Base-by-base conservation (phyloP, 2,888 invertebrate genomes). In the Oligia latruncula region DNA sequence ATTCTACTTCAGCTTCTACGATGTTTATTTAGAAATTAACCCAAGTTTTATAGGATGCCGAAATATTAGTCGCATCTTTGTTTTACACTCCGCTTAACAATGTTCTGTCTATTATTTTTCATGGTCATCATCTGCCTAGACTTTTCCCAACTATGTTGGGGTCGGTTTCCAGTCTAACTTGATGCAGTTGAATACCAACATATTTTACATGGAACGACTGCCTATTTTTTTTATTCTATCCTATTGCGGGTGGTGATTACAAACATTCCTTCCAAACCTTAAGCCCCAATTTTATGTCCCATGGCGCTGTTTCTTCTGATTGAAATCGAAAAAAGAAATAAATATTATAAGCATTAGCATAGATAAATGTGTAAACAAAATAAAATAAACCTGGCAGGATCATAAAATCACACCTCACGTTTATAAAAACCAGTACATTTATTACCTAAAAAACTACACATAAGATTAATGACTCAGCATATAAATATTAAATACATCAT, bases 401-500 rank as follows among this genome's bases (percentile, higher is more conserved):
- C 80, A 74, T 74, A 46, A 77, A 80, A 78, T 40, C 9, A 82
- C 35, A 70, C 23, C 0, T 80, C 3, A 43, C 23, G 13, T 60
- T 65, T 74, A 40, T 55, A 74, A 67, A 55, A 84, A 77, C 76
- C 71, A 81, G 75, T 84, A 81, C 80, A 73, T 87, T 81, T 84
- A 85, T 87, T 84, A 66, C 66, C 2, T 83, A 82, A 84, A 79
- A 64, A 87, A 80, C 80, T 86, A 82, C 75, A 83, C 83, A 60
- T 78, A 82, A 81, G 87, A 85, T 86, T 82, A 80, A 65, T 84
- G 90, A 93, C 90, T 86, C 91, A 85, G 94, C 92, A 96, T 90
- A 96, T 96, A 96, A 96, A 96, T 96, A 95, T 96, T 96, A 96
- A 95, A 95, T 95, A 95, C 96, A 92, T 90, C 64, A 90, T 90